phyloP scores from a whole-genome alignment of 2,888 invertebrate genomes.

The Rhorus exstirpatorius region DNA sequence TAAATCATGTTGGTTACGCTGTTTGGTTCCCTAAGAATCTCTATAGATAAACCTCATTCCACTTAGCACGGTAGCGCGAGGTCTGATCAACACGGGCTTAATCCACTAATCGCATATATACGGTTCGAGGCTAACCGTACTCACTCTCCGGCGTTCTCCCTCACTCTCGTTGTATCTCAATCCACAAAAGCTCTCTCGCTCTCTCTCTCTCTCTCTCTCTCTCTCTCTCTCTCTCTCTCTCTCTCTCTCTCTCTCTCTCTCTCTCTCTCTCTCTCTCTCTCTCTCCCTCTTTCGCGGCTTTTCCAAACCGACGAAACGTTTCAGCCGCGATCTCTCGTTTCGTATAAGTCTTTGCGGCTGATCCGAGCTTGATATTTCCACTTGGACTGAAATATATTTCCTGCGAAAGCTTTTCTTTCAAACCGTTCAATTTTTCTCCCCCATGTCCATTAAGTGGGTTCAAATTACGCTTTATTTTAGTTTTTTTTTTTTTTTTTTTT shows the following conservation, averaged over 20 bases:
- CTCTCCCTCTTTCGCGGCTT: slow-evolving; percentile 21
- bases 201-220: slow-evolving; percentile 31
- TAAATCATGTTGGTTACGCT: slow-evolving; percentile 4
- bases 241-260: slow-evolving; percentile 51
- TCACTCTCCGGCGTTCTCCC: slow-evolving; percentile 41
- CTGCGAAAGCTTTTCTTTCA: neutral
- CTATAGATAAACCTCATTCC: slow-evolving; percentile 64
- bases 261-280: slow-evolving; percentile 6
- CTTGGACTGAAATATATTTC: slow-evolving; percentile 19
- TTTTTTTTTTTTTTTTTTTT: neutral
- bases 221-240: slow-evolving; percentile 10
- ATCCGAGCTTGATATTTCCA: slow-evolving; percentile 46
- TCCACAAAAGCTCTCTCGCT: slow-evolving; percentile 39
- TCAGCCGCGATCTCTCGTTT: slow-evolving; percentile 14
- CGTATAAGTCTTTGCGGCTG: slow-evolving; percentile 12
- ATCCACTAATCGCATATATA: slow-evolving; percentile 63
- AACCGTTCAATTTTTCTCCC: neutral
- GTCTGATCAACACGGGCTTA: slow-evolving; percentile 65
- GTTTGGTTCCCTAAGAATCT: slow-evolving; percentile 14
- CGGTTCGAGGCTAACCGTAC: slow-evolving; percentile 48
- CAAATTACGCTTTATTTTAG: neutral
- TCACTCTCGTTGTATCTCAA: slow-evolving; percentile 61
- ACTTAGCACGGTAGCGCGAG: slow-evolving; percentile 29
- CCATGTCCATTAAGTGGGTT: neutral
- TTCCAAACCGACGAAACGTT: slow-evolving; percentile 25